phyloP scores from a whole-genome alignment of 2,888 invertebrate genomes.

The Lordiphosa andalusiaca region DNA sequence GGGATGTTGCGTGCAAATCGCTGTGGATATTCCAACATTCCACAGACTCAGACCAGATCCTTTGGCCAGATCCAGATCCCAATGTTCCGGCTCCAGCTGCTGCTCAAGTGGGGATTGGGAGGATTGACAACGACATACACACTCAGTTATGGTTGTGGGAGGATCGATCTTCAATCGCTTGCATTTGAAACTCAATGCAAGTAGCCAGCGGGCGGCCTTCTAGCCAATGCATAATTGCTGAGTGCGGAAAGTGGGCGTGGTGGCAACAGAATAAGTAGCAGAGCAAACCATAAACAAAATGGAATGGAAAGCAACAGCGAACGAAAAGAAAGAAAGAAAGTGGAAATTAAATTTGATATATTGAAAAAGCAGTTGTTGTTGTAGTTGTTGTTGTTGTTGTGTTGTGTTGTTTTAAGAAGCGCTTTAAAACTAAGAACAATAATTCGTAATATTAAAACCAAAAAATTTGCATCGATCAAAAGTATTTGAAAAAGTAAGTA shows the following conservation, averaged over 20 bases:
- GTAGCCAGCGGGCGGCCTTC: conserved; percentile 15
- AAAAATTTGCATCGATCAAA: conserved; percentile 21
- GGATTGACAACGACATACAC: conserved; percentile 5
- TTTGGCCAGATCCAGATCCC: conserved; percentile 23
- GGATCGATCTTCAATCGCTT: conserved; percentile 12
- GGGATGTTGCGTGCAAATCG: conserved; percentile 88
- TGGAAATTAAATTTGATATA: conserved; percentile 17
- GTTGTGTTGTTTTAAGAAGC: conserved; percentile 4
- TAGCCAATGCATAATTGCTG: conserved; percentile 31
- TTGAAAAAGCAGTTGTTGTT: conserved; percentile 20
- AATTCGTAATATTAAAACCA: conserved; percentile 8
- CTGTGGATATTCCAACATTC: conserved; percentile 81
- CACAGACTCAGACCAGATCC: conserved; percentile 48
- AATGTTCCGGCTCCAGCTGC: conserved; percentile 23
- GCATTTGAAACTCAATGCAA: conserved; percentile 28
- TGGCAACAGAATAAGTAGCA: conserved; percentile 25
- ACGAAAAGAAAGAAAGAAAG: conserved; percentile 19
- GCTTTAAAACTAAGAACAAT: conserved; percentile 11
- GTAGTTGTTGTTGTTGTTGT: background rate
- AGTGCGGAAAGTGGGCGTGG: conserved; percentile 11
- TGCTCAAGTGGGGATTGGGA: conserved; percentile 25
- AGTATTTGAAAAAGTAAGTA: conserved; percentile 15
- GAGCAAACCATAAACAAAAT: conserved; percentile 11
- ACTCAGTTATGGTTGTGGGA: conserved; percentile 13
- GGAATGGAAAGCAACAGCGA: conserved; percentile 15